A percentile compares a stretch with the other conserved stretches of the same genome.
Evolutionary conservation across 2,888 invertebrate genomes (phyloP).

Genomic region (Polydrusus pterygomalis): DNA sequence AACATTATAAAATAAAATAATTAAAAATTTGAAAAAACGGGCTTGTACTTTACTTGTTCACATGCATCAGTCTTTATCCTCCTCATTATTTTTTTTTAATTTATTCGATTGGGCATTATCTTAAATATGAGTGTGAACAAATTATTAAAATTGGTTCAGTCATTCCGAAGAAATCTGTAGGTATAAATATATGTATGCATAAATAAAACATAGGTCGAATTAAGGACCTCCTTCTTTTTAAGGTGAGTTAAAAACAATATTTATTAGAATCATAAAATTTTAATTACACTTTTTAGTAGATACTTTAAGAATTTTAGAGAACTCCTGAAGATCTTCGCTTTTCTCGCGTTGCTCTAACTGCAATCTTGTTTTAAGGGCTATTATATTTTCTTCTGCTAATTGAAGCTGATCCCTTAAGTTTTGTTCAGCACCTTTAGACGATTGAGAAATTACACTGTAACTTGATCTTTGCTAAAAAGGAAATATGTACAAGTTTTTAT

Average conservation of each 20-base stretch:
- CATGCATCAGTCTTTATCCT: too few relatives aligned
- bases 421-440: slow-evolving; percentile 19
- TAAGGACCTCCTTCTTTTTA: too few relatives aligned
- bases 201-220: too few relatives aligned
- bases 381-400: slow-evolving; percentile 79
- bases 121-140: too few relatives aligned
- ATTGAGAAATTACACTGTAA: slow-evolving; percentile 31
- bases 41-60: too few relatives aligned
- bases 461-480: slow-evolving; percentile 39
- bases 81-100: too few relatives aligned
- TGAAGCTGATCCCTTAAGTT: slow-evolving; percentile 72
- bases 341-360: slow-evolving; percentile 80
- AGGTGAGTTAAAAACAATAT: neutral
- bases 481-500: neutral
- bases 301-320: slow-evolving; percentile 64
- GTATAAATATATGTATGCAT: too few relatives aligned
- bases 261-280: neutral
- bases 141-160: too few relatives aligned
- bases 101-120: too few relatives aligned
- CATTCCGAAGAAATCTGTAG: too few relatives aligned
- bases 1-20: too few relatives aligned
- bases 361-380: slow-evolving; percentile 78
- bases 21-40: too few relatives aligned
- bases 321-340: slow-evolving; percentile 76
- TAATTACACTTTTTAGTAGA: slow-evolving; percentile 19